Evolutionary conservation across 2,113 vertebrate genomes (phyloP).

Genomic region (Callochromis pleurospilus): DNA sequence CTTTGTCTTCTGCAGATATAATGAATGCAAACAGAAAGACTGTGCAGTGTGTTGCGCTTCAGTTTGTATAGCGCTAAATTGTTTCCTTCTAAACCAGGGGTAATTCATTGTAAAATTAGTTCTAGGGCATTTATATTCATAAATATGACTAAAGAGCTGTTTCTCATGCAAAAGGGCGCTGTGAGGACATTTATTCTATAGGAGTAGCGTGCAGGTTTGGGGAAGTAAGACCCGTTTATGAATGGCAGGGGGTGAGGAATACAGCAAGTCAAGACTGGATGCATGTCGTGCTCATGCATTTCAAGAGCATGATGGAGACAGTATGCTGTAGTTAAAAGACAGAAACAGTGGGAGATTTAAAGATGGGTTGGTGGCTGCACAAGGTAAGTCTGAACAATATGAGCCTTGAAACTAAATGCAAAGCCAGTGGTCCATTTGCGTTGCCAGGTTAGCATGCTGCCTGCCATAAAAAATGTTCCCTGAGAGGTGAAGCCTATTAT

Average conservation of each 20-base stretch:
- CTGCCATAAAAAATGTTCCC: conserved; percentile 33
- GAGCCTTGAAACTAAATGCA: conserved; percentile 26
- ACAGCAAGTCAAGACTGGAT: background rate
- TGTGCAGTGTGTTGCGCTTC: background rate
- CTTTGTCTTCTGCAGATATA: background rate
- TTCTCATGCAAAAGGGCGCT: background rate
- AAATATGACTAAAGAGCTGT: background rate
- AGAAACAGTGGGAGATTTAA: background rate
- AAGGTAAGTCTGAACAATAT: background rate
- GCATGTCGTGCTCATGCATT: background rate
- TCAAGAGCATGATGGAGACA: background rate
- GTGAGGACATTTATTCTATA: background rate
- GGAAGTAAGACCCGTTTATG: background rate
- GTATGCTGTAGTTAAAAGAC: background rate
- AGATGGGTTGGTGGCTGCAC: background rate
- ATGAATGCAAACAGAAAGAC: background rate
- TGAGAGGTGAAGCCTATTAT: conserved; percentile 57
- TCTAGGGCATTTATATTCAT: background rate
- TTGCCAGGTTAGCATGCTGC: background rate
- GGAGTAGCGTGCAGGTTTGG: background rate
- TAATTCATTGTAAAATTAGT: background rate
- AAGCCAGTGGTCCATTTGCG: background rate
- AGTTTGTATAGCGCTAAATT: background rate
- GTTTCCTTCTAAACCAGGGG: background rate
- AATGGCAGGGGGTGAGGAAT: background rate